These are phyloP conservation scores for Neosalanx taihuensis DNA, from an alignment of 2,797 vertebrate genomes.

Conservation along the genomic window DNA sequence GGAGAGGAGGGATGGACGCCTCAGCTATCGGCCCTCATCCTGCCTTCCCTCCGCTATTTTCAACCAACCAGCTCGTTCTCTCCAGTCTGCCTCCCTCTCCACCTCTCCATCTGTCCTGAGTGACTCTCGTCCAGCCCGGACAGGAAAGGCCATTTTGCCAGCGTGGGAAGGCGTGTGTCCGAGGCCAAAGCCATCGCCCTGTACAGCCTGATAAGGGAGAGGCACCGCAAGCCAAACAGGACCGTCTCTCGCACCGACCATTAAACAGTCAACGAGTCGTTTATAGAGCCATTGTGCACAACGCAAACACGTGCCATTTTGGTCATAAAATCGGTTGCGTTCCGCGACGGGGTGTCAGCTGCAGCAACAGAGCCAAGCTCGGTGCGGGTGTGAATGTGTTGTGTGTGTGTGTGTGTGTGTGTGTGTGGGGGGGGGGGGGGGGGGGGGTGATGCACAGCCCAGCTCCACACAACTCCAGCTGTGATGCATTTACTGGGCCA, in stretches of 20 bases:
- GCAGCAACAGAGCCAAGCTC: background rate
- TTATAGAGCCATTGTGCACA: background rate
- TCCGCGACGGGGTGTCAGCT: background rate
- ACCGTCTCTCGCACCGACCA: background rate
- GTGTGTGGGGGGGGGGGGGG: background rate
- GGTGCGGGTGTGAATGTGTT: background rate
- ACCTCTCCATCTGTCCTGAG: background rate
- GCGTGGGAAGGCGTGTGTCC: background rate
- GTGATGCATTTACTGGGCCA: slow-evolving; percentile 18
- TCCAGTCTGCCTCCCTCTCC: background rate
- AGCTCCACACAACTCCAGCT: slow-evolving; percentile 34
- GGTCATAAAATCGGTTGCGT: background rate
- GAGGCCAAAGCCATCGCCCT: background rate
- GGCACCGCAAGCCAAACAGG: no score
- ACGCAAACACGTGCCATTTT: background rate
- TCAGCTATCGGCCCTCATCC: slow-evolving; percentile 50
- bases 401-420: background rate
- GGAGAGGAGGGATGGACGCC: slow-evolving; percentile 31
- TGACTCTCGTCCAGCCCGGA: background rate
- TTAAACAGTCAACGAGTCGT: background rate
- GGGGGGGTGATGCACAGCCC: slow-evolving; percentile 25
- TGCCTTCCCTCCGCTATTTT: slow-evolving; percentile 8
- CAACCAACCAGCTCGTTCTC: slow-evolving; percentile 28
- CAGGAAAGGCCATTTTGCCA: background rate
- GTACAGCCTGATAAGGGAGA: background rate